These are phyloP conservation scores for Latrodectus geometricus DNA, from an alignment of 1,140 invertebrate genomes.

Conservation along the genomic window DNA sequence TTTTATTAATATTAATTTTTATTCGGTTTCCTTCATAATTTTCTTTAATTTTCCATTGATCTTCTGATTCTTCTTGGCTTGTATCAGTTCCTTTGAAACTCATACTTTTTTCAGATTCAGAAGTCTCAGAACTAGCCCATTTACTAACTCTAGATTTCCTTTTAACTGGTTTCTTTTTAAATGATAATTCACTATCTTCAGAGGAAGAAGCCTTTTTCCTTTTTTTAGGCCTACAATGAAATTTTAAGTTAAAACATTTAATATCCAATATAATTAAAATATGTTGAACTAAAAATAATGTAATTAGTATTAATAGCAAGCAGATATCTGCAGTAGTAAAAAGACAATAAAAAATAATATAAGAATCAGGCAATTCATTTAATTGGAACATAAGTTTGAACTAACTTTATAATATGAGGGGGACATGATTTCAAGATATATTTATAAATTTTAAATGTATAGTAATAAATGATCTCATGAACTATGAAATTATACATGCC, in stretches of 20 bases:
- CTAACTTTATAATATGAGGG: no score
- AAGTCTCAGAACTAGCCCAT: conserved; percentile 21
- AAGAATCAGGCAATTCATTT: no score
- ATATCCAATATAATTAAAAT: no score
- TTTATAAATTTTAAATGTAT: no score
- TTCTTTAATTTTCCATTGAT: conserved; percentile 50
- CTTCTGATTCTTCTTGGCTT: conserved; percentile 12
- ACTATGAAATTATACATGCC: no score
- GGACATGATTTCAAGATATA: no score
- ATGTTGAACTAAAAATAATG: no score
- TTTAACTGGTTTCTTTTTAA: conserved; percentile 23
- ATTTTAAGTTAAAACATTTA: neutral
- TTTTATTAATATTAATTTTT: conserved; percentile 51
- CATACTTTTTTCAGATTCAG: conserved; percentile 36
- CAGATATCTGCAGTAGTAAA: no score
- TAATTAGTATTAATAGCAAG: no score
- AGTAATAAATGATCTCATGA: no score
- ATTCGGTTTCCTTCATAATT: conserved; percentile 9
- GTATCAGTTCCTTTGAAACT: conserved; percentile 2
- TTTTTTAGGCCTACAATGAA: conserved; percentile 30
- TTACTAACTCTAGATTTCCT: conserved; percentile 19
- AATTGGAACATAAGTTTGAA: no score
- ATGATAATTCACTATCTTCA: conserved; percentile 47
- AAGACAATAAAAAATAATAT: no score
- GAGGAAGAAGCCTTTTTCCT: conserved; percentile 32